Base-by-base conservation (phyloP, 2,888 invertebrate genomes). In the Lottia gigantea region DNA sequence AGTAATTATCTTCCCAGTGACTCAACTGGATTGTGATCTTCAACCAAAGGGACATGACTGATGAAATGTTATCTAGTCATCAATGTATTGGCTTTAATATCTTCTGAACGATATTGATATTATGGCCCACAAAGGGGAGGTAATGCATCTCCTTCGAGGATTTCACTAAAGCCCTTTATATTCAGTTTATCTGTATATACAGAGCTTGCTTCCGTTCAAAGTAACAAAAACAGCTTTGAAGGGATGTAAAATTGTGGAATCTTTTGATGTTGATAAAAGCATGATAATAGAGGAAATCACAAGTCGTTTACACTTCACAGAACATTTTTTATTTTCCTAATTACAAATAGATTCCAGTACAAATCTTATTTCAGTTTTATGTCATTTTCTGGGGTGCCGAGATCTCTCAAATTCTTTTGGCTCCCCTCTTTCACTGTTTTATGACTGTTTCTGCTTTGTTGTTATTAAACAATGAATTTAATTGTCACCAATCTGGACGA, bases 401-500 rank as follows among this genome's bases (percentile, higher is more conserved):
- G 55, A 55, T 55, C 55, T 55, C 55, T 23, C 19, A 55, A 23
- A 19, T 40, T 55, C 23, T 55, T 55, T 55, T 55, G 55, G 55
- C 55, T 55, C 19, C 55, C 55, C 55, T 40, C 40, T 55, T 55
- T 55, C 55, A 55, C 19, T 12, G 23, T 55, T 55, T 55, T 55
- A 55, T 55, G 55, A 55, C 23, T 23, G 55, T 55, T 19, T 55
- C 55, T 55, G 55, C 55, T 55, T 55, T 55, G 55, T 55, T 55
- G 55, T 55, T 55, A 55, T 55, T 55, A 55, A 55, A 55, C 55
- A 55, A 55, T 55, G 55, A 55, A 55, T 55, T 55, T 55, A 55
- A 55, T 55, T 55, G 55, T 55, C 55, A 55, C 55, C 55, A 55
- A 55, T 55, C 55, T 55, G 55, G 19, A 8, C 12, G 55, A 55